These are phyloP conservation scores for Spodoptera litura DNA, from an alignment of 1,140 invertebrate genomes.

Conservation along the genomic window DNA sequence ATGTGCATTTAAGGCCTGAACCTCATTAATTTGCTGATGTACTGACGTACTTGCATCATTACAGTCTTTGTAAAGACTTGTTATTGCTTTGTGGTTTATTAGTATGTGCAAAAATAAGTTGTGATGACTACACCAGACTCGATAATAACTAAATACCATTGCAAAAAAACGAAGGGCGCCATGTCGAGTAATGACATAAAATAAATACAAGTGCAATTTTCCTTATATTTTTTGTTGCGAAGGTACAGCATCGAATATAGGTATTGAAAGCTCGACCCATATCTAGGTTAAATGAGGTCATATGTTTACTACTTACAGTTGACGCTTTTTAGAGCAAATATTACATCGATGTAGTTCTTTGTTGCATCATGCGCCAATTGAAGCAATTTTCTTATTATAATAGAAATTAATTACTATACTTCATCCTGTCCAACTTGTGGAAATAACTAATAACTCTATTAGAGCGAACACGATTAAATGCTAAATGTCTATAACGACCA, in stretches of 20 bases:
- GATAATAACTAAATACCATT: neutral
- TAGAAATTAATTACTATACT: no score
- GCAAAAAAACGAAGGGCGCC: constrained; percentile 1
- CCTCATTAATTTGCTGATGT: neutral
- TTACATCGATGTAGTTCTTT: no score
- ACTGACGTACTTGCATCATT: neutral
- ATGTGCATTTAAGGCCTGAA: neutral
- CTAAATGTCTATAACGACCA: no score
- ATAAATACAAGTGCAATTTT: neutral
- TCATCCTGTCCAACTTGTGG: no score
- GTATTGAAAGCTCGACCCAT: neutral
- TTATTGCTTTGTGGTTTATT: constrained; percentile 17
- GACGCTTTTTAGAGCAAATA: no score
- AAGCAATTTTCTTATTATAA: no score
- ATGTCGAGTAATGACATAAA: neutral
- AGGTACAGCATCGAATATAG: neutral
- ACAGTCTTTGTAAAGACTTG: neutral
- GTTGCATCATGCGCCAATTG: no score
- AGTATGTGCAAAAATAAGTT: neutral
- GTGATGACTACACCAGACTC: neutral
- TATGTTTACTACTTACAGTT: no score
- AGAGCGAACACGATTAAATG: no score
- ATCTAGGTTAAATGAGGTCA: neutral
- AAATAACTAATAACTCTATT: no score
- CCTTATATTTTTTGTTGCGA: neutral